Percentiles rank a stretch among this genome's conserved stretches.
Evolutionary conservation across 2,113 vertebrate genomes (phyloP).

Genomic region (Siphamia tubifer): DNA sequence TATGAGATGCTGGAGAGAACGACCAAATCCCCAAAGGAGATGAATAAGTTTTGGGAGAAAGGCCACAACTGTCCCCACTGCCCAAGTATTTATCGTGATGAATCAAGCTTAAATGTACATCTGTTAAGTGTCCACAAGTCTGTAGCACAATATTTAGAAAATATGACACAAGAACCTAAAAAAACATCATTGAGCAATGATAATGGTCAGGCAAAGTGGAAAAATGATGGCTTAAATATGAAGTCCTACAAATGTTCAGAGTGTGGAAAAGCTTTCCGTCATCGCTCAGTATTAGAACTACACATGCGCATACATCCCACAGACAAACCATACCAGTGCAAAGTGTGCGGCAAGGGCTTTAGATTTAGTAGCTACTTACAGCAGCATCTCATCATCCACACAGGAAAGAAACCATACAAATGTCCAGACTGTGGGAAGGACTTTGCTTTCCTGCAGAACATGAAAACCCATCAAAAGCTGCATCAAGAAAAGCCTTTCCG

Average conservation of each 20-base stretch:
- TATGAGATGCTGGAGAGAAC: conserved; percentile 63
- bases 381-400: conserved; percentile 82
- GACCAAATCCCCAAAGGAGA: conserved; percentile 15
- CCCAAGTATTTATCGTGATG: conserved; percentile 65
- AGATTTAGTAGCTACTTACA: conserved; percentile 81
- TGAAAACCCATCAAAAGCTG: conserved; percentile 80
- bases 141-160: conserved; percentile 44
- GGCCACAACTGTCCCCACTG: conserved; percentile 72
- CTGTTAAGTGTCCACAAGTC: conserved; percentile 64
- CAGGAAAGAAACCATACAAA: conserved; percentile 80
- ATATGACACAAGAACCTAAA: neutral
- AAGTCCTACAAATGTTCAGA: conserved; percentile 75
- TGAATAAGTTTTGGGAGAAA: conserved; percentile 50
- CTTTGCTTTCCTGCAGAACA: conserved; percentile 83
- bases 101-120: conserved; percentile 69
- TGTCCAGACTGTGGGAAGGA: conserved; percentile 82
- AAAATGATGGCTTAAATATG: conserved; percentile 37
- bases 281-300: conserved; percentile 80
- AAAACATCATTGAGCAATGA: conserved; percentile 40
- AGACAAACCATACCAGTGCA: conserved; percentile 81
- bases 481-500: conserved; percentile 82
- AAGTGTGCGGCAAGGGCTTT: conserved; percentile 79
- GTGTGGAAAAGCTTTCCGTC: conserved; percentile 79
- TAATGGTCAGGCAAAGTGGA: conserved; percentile 37
- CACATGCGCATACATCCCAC: conserved; percentile 83